Conservation (phyloP, 2,113 vertebrate species). For the Polypterus bichir region DNA sequence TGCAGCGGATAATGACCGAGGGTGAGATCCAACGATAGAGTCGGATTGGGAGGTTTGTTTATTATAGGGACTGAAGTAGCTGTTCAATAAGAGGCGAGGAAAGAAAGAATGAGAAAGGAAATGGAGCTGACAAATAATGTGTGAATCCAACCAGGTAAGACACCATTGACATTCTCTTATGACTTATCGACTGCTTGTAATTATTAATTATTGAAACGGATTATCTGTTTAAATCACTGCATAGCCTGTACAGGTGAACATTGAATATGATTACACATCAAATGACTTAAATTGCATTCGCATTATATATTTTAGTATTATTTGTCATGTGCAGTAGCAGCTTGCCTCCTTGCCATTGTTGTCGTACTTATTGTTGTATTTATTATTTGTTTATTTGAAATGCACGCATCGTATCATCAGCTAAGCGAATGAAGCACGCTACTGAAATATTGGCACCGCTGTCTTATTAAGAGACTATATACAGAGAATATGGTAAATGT, state of each 20-base stretch:
- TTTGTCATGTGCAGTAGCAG: too few relatives aligned
- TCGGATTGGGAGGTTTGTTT: slow-evolving; percentile 25
- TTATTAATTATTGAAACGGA: slow-evolving; percentile 24
- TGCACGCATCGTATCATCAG: too few relatives aligned
- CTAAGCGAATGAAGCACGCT: too few relatives aligned
- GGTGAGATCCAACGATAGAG: slow-evolving; percentile 32
- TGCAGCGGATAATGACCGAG: slow-evolving; percentile 59
- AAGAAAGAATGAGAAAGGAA: slow-evolving; percentile 12
- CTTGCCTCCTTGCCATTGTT: too few relatives aligned
- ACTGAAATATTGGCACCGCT: too few relatives aligned
- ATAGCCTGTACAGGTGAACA: slow-evolving; percentile 23
- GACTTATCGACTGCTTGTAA: slow-evolving; percentile 11
- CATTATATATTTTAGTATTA: too few relatives aligned
- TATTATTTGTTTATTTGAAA: too few relatives aligned
- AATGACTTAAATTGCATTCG: too few relatives aligned
- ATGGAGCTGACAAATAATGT: slow-evolving; percentile 36
- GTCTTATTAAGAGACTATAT: too few relatives aligned
- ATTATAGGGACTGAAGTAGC: slow-evolving; percentile 30
- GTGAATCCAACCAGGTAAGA: slow-evolving; percentile 45
- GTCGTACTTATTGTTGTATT: too few relatives aligned
- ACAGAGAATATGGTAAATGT: too few relatives aligned
- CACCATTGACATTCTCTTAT: not conserved
- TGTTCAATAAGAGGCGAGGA: slow-evolving; percentile 30
- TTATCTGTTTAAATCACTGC: slow-evolving; percentile 19
- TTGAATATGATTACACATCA: slow-evolving; percentile 2